Percentiles rank a stretch among this genome's conserved stretches.
Conservation (phyloP, 1,140 invertebrate genomes). For the Hycleus cichorii region DNA sequence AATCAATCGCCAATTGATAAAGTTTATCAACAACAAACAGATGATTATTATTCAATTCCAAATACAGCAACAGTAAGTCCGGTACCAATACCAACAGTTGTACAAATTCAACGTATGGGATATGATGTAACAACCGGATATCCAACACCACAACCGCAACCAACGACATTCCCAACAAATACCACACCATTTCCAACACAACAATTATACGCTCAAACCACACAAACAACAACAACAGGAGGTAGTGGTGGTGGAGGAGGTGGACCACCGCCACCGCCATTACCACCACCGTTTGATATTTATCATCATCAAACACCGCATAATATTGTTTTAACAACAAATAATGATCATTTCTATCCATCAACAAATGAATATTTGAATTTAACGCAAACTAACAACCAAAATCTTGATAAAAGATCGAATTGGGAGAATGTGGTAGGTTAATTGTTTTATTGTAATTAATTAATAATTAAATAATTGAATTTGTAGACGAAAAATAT, state of each 20-base stretch:
- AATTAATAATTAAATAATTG: slow-evolving; percentile 20
- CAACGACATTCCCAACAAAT: background rate
- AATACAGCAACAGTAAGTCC: slow-evolving; percentile 30
- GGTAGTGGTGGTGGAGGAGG: no score
- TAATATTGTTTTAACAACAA: slow-evolving; percentile 5
- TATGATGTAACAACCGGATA: slow-evolving; percentile 24
- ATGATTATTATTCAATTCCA: slow-evolving; percentile 30
- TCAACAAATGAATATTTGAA: slow-evolving; percentile 24
- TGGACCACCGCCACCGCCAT: background rate
- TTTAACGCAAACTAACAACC: slow-evolving; percentile 25
- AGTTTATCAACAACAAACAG: slow-evolving; percentile 23
- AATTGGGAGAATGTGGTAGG: slow-evolving; percentile 20
- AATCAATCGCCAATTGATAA: slow-evolving; percentile 34
- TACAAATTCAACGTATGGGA: slow-evolving; percentile 30
- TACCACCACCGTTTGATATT: slow-evolving; percentile 1
- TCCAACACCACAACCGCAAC: slow-evolving; percentile 22
- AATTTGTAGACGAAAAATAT: slow-evolving; percentile 19
- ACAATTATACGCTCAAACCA: slow-evolving; percentile 28
- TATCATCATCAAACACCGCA: slow-evolving; percentile 3
- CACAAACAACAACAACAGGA: no score
- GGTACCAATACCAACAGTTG: slow-evolving; percentile 32
- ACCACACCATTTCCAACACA: slow-evolving; percentile 2
- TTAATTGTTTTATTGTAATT: background rate
- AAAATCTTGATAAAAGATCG: slow-evolving; percentile 20
- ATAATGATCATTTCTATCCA: slow-evolving; percentile 19